Evolutionary conservation across 92 coral and sea anemone species (phyloP).

Genomic region (Ricordea florida): DNA sequence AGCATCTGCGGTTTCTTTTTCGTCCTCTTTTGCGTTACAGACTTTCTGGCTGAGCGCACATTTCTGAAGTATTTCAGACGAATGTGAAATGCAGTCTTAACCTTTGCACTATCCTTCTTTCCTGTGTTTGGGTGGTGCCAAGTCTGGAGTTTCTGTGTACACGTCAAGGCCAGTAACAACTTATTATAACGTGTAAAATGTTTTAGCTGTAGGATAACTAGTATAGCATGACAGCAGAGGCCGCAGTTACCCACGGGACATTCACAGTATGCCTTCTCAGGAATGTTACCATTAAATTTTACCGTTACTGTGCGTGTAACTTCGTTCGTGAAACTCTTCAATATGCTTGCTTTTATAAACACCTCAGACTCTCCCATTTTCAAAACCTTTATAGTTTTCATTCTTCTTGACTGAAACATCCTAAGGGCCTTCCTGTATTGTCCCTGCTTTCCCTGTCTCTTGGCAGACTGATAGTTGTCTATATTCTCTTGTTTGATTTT

Average conservation of each 20-base stretch:
- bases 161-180: conserved; percentile 26
- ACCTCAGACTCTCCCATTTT: not conserved
- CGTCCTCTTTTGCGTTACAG: conserved; percentile 10
- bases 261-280: conserved; percentile 51
- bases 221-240: conserved; percentile 48
- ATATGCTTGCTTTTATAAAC: conserved; percentile 39
- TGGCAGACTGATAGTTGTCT: conserved; percentile 24
- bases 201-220: conserved; percentile 37
- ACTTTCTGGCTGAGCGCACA: conserved; percentile 36
- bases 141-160: conserved; percentile 29
- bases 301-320: conserved; percentile 57
- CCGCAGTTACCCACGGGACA: conserved; percentile 57
- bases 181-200: not conserved
- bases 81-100: conserved; percentile 42
- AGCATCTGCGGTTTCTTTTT: conserved; percentile 19
- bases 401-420: too few relatives aligned
- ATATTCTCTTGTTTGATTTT: conserved; percentile 14
- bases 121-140: conserved; percentile 27
- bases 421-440: too few relatives aligned
- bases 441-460: conserved; percentile 36
- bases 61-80: conserved; percentile 38
- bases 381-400: conserved; percentile 34
- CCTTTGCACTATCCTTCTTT: conserved; percentile 3
- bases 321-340: conserved; percentile 50
- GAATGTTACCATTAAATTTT: conserved; percentile 22